phyloP scores from a whole-genome alignment of 2,797 vertebrate species.

The Catharus ustulatus region DNA sequence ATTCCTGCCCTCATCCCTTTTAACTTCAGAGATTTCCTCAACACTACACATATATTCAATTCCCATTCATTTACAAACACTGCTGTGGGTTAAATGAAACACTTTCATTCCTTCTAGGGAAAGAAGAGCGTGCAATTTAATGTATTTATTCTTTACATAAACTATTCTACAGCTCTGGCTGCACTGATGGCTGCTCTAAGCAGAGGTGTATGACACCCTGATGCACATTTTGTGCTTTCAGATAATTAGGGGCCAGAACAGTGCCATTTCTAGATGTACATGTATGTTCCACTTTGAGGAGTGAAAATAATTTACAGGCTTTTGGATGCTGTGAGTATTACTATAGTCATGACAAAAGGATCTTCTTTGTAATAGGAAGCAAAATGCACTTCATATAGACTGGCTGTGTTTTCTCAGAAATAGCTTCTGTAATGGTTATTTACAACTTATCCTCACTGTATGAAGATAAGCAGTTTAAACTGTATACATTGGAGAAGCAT shows the following conservation, averaged over 20 bases:
- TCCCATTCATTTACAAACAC: background rate
- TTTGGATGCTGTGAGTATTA: background rate
- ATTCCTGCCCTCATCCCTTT: background rate
- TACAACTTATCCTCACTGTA: background rate
- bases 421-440: background rate
- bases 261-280: background rate
- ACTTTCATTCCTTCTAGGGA: background rate
- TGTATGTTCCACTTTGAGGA: background rate
- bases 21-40: background rate
- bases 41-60: background rate
- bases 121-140: background rate
- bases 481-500: background rate
- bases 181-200: background rate
- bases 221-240: background rate
- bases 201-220: background rate
- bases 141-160: background rate
- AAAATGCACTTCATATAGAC: background rate
- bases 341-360: background rate
- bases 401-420: background rate
- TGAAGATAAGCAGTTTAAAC: background rate
- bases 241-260: background rate
- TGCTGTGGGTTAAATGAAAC: background rate
- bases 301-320: background rate
- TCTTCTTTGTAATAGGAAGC: background rate
- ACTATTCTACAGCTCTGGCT: background rate